These are phyloP conservation scores for Carollia perspicillata DNA, from an alignment of 2,113 vertebrate species.

Conservation along the genomic window DNA sequence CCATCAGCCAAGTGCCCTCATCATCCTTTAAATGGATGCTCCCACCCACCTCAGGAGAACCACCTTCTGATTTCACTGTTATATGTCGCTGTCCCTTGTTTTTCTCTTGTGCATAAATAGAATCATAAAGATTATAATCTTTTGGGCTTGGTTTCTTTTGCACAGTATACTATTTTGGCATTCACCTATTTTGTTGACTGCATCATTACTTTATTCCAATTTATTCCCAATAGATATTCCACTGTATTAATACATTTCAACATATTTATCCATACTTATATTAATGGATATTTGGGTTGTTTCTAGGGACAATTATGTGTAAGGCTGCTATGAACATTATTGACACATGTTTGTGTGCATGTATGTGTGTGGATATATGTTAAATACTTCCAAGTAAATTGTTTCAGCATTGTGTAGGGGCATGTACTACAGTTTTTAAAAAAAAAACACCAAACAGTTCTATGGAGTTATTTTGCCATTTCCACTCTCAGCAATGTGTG, in stretches of 20 bases:
- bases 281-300: not conserved
- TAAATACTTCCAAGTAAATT: not conserved
- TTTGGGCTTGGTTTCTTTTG: not conserved
- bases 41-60: not conserved
- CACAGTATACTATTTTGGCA: not conserved
- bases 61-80: not conserved
- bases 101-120: not conserved
- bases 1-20: not conserved
- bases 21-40: not conserved
- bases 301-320: not conserved
- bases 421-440: not conserved
- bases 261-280: not conserved
- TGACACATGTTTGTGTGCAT: not conserved
- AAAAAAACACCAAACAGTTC: not conserved
- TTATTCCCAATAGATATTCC: not conserved
- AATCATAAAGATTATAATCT: not conserved
- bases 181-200: not conserved
- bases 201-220: not conserved
- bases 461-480: not conserved
- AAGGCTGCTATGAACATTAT: not conserved
- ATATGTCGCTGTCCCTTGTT: not conserved
- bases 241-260: not conserved
- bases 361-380: not conserved
- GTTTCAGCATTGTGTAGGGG: not conserved
- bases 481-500: not conserved